phyloP scores from a whole-genome alignment of 2,888 invertebrate genomes.

The Resseliella maxima region DNA sequence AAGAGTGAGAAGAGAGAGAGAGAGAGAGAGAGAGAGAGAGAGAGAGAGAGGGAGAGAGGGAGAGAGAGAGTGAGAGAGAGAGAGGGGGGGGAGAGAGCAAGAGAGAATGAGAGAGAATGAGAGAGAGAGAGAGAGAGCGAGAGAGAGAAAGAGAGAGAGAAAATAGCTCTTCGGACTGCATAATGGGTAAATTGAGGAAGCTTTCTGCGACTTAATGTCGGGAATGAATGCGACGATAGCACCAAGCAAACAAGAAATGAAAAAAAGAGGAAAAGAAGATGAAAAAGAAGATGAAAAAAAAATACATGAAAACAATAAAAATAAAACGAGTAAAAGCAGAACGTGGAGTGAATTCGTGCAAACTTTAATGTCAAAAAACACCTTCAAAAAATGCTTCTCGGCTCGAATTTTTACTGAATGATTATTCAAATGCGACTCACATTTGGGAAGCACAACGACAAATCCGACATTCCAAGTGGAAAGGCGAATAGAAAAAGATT shows the following conservation, averaged over 20 bases:
- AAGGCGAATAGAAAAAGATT: not conserved
- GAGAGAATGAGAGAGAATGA: not conserved
- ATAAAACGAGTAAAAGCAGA: not conserved
- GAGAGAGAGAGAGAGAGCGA: not conserved
- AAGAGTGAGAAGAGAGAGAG: not conserved
- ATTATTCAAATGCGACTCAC: conserved; percentile 44
- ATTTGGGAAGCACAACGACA: not conserved
- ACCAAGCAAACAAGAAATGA: no score
- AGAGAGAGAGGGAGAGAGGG: no score
- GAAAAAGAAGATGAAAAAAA: not conserved
- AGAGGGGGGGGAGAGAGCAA: not conserved
- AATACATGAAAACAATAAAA: no score
- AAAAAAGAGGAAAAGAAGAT: not conserved
- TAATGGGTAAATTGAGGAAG: no score
- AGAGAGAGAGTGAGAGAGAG: not conserved
- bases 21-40: not conserved
- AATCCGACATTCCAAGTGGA: not conserved
- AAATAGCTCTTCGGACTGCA: no score
- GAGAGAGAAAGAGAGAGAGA: not conserved
- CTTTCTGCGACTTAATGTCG: no score
- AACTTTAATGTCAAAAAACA: conserved; percentile 14
- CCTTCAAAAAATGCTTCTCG: not conserved
- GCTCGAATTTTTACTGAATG: not conserved
- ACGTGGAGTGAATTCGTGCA: conserved; percentile 20
- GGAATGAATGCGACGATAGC: no score